phyloP scores from a whole-genome alignment of 2,113 vertebrate genomes.

The Dipodomys ordii region DNA sequence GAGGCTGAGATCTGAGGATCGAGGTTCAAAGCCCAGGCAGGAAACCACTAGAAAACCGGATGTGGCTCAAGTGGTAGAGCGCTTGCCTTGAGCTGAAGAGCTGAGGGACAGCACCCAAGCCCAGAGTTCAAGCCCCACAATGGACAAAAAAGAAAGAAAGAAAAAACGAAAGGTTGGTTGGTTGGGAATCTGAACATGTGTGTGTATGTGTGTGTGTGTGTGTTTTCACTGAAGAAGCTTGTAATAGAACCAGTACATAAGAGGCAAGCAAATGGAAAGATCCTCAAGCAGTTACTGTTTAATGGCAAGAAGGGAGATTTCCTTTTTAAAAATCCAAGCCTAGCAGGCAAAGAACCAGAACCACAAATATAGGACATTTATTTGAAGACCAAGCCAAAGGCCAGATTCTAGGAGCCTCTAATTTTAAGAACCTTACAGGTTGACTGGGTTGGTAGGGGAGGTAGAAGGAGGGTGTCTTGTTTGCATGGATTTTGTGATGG shows the following conservation, averaged over 20 bases:
- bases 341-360: neutral
- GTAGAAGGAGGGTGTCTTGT: neutral
- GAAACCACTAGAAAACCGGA: no score
- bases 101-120: no score
- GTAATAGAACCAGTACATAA: neutral
- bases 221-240: neutral
- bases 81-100: no score
- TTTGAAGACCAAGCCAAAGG: neutral
- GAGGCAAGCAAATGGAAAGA: neutral
- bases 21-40: no score
- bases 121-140: no score
- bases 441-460: neutral
- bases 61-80: no score
- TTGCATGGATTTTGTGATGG: neutral
- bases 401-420: neutral
- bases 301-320: neutral
- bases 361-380: neutral
- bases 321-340: neutral
- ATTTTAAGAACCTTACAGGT: neutral
- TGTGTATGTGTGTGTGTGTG: no score
- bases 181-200: neutral
- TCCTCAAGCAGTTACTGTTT: neutral
- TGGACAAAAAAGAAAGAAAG: no score
- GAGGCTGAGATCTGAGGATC: no score
- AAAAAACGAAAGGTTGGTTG: neutral